Percentiles rank a stretch among this genome's conserved stretches.
phyloP scores from a whole-genome alignment of 2,888 invertebrate genomes.

The Leptopilina drosophilae region DNA sequence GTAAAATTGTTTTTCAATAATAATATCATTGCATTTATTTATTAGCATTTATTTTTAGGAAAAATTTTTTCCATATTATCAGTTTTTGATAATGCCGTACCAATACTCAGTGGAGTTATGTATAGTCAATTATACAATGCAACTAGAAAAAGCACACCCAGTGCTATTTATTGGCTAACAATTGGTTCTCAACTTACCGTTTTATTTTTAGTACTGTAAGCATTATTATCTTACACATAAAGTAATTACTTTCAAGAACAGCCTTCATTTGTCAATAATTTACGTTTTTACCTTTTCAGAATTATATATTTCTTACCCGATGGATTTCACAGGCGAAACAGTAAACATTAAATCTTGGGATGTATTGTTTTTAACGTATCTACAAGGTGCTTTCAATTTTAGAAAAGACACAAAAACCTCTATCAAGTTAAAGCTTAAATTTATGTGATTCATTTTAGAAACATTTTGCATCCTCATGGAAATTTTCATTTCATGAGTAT shows the following conservation, averaged over 20 bases:
- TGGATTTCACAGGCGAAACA: conserved; percentile 66
- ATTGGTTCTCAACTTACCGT: conserved; percentile 84
- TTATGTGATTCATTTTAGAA: no score
- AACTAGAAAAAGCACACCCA: conserved; percentile 80
- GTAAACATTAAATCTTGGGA: background rate
- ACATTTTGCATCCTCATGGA: no score
- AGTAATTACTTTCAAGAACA: conserved; percentile 26
- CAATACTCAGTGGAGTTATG: conserved; percentile 85
- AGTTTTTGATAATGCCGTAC: conserved; percentile 89
- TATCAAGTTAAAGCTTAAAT: no score
- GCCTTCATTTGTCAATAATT: no score
- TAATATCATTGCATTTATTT: background rate
- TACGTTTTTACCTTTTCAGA: conserved; percentile 63
- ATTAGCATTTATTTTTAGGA: conserved; percentile 76
- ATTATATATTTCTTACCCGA: conserved; percentile 73
- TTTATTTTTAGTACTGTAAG: conserved; percentile 84
- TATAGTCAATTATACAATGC: conserved; percentile 87
- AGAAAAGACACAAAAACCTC: no score
- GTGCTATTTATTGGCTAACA: conserved; percentile 85
- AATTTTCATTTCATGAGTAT: no score
- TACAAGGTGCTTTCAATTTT: no score
- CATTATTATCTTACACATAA: conserved; percentile 58
- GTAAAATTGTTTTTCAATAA: background rate
- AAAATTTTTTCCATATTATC: conserved; percentile 88
- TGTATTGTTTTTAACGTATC: no score